A percentile compares a stretch with the other conserved stretches of the same genome.
Conservation (phyloP, 2,888 invertebrate species). For the Cephus rjabovi region DNA sequence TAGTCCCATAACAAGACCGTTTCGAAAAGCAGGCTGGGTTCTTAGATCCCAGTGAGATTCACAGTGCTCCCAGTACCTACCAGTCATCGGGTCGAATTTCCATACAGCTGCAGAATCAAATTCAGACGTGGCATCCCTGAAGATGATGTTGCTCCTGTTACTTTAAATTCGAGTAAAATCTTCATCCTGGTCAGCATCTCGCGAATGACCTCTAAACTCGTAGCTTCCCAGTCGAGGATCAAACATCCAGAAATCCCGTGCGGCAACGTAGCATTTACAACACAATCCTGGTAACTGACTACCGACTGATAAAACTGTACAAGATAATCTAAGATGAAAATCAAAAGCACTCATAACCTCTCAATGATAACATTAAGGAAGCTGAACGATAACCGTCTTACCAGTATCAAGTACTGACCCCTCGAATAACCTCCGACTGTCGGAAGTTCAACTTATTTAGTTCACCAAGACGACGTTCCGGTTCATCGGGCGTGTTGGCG, state of each 20-base stretch:
- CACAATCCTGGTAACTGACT: neutral
- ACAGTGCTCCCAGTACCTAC: neutral
- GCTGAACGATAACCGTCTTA: neutral
- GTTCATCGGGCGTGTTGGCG: neutral
- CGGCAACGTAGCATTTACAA: neutral
- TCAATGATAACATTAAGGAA: neutral
- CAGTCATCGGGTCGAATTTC: neutral
- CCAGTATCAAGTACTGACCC: neutral
- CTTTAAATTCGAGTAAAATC: neutral
- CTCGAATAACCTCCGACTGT: neutral
- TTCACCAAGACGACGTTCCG: neutral
- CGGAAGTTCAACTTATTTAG: neutral
- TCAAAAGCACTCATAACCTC: neutral
- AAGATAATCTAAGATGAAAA: neutral
- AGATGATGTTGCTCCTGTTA: neutral
- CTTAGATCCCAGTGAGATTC: neutral
- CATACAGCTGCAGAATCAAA: too few relatives aligned
- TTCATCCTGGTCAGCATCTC: neutral
- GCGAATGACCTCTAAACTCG: neutral
- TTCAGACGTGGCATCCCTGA: too few relatives aligned
- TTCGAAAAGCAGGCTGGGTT: neutral
- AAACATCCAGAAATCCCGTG: neutral
- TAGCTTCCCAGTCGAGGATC: neutral
- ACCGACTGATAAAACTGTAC: neutral
- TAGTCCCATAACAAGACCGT: neutral